A percentile compares a stretch with the other conserved stretches of the same genome.
phyloP scores from a whole-genome alignment of 2,888 invertebrate genomes.

The Penaeus monodon region DNA sequence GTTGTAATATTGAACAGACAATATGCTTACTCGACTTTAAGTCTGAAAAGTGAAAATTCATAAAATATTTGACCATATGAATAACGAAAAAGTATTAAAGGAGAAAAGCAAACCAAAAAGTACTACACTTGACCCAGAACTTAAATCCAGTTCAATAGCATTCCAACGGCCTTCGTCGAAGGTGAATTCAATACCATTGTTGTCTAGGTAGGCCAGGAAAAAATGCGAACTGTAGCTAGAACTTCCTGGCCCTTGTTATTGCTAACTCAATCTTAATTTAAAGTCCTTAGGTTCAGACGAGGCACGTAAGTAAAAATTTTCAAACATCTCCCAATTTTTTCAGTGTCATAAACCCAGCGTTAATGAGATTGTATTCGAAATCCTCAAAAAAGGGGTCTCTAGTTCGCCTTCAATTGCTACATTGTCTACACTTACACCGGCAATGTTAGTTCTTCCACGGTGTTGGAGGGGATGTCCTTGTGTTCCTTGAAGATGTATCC shows the following conservation, averaged over 20 bases:
- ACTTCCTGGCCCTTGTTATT: constrained; percentile 62
- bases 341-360: constrained; percentile 67
- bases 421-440: constrained; percentile 21
- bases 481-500: constrained; percentile 77
- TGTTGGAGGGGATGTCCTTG: constrained; percentile 74
- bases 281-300: constrained; percentile 67
- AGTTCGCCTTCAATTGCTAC: constrained; percentile 74
- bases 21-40: no score
- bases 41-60: no score
- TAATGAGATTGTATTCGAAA: constrained; percentile 68
- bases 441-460: constrained; percentile 68
- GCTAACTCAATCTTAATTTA: constrained; percentile 65
- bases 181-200: constrained; percentile 65
- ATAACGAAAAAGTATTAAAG: no score
- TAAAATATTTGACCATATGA: no score
- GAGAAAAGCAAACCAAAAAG: not conserved
- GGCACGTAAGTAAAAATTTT: constrained; percentile 55
- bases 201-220: constrained; percentile 67
- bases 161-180: constrained; percentile 65
- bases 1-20: no score
- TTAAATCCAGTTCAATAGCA: constrained; percentile 64
- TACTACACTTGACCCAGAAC: constrained; percentile 66
- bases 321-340: constrained; percentile 48
- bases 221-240: constrained; percentile 66
- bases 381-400: constrained; percentile 66